Conservation (phyloP, 1,140 invertebrate species). For the Marisa cornuarietis region DNA sequence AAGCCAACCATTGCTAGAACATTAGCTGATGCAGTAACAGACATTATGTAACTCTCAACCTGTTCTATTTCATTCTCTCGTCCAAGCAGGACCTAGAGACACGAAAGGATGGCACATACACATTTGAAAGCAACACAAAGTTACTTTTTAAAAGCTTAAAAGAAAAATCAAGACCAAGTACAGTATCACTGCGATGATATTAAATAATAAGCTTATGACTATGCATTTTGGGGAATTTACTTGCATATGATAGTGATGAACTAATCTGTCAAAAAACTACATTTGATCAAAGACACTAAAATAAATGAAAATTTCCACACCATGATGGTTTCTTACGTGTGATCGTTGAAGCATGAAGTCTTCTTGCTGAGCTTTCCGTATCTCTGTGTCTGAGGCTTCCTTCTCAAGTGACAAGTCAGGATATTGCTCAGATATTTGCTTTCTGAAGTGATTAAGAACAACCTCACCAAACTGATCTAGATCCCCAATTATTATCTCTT, state of each 20-base stretch:
- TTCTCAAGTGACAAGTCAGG: conserved; percentile 30
- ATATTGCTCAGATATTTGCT: conserved; percentile 35
- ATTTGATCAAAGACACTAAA: no score
- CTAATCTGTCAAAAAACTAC: no score
- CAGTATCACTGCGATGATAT: no score
- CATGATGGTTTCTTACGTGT: conserved; percentile 23
- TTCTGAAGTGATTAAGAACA: conserved; percentile 39
- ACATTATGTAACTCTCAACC: conserved; percentile 31
- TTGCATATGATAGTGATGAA: no score
- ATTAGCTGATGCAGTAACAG: background rate
- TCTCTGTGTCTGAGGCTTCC: conserved; percentile 29
- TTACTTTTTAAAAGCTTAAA: no score
- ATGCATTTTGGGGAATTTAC: no score
- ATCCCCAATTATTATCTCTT: background rate
- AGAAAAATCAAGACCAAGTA: no score
- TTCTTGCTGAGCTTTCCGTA: conserved; percentile 32
- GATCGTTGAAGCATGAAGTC: conserved; percentile 46
- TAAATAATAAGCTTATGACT: no score
- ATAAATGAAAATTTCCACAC: no score
- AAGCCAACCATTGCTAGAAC: conserved; percentile 34
- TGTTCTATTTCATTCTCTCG: conserved; percentile 29
- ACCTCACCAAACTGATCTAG: conserved; percentile 20
- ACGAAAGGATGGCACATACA: background rate
- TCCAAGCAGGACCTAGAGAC: conserved; percentile 38
- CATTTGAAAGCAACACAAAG: no score